Evolutionary conservation across 1,140 invertebrate species (phyloP).

Genomic region (Drosophila yakuba): DNA sequence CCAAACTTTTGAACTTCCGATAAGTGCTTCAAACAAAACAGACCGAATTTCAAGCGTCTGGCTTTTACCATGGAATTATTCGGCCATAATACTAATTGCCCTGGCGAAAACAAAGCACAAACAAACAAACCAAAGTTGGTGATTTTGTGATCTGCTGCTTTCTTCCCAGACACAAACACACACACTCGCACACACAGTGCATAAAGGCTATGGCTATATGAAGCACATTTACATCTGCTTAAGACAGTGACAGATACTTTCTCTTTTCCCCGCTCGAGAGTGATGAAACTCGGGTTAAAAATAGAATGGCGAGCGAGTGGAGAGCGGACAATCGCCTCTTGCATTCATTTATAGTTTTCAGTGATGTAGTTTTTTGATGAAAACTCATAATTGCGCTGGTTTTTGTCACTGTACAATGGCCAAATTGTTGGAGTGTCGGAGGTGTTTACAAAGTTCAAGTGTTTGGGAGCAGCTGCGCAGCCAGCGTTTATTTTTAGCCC

Average conservation of each 20-base stretch:
- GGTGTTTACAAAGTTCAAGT: slow-evolving; percentile 67
- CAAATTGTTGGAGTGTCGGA: slow-evolving; percentile 49
- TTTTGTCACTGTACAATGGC: slow-evolving; percentile 51
- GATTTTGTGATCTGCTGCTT: slow-evolving; percentile 37
- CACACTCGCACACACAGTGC: neutral
- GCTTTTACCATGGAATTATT: slow-evolving; percentile 7
- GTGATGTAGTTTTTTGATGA: slow-evolving; percentile 8
- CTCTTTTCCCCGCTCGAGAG: slow-evolving; percentile 48
- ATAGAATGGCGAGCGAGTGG: slow-evolving; percentile 38
- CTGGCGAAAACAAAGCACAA: slow-evolving; percentile 13
- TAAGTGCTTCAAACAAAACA: neutral
- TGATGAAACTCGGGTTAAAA: slow-evolving; percentile 43
- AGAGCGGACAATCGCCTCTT: slow-evolving; percentile 9
- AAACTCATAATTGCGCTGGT: slow-evolving; percentile 43
- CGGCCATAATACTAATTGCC: neutral
- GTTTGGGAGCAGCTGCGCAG: slow-evolving; percentile 70
- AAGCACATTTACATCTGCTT: slow-evolving; percentile 51
- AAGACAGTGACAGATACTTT: slow-evolving; percentile 50
- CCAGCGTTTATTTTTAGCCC: slow-evolving; percentile 59
- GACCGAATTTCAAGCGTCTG: neutral
- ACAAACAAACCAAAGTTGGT: slow-evolving; percentile 16
- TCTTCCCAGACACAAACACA: slow-evolving; percentile 25
- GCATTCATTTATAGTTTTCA: slow-evolving; percentile 27
- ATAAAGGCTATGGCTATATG: slow-evolving; percentile 41
- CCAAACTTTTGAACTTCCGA: neutral